Percentiles rank a stretch among this genome's conserved stretches.
Conservation (phyloP, 2,797 vertebrate species). For the Crenuchus spilurus region DNA sequence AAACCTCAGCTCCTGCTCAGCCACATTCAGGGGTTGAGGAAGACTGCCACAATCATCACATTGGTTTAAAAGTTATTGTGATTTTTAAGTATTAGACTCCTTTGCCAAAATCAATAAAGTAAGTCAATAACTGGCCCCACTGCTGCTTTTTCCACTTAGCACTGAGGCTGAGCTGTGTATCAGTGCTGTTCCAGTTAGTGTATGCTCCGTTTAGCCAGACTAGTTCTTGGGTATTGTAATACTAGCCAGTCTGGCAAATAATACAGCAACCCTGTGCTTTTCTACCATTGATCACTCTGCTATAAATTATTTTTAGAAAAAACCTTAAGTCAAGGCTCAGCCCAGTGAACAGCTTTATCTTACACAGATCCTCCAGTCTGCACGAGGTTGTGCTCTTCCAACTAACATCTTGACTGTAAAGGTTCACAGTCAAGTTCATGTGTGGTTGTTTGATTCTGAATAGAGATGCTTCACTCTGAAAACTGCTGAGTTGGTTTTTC, state of each 20-base stretch:
- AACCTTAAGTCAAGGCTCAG: too few relatives aligned
- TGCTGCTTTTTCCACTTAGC: constrained; percentile 33
- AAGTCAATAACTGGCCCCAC: constrained; percentile 52
- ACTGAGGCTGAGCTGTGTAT: background rate
- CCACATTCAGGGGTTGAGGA: constrained; percentile 32
- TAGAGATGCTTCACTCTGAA: too few relatives aligned
- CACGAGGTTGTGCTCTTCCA: background rate
- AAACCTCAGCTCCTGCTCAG: constrained; percentile 56
- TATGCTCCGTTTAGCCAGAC: constrained; percentile 1
- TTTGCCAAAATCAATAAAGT: constrained; percentile 60
- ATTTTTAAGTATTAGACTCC: constrained; percentile 57
- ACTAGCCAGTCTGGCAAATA: background rate
- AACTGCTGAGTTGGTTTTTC: too few relatives aligned
- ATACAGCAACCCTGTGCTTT: background rate
- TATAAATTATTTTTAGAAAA: constrained; percentile 7
- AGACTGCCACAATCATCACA: constrained; percentile 52
- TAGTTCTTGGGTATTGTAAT: background rate
- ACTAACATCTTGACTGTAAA: background rate
- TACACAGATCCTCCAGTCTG: background rate
- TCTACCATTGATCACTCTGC: background rate
- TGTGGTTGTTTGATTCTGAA: too few relatives aligned
- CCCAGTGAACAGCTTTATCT: background rate
- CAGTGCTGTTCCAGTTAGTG: constrained; percentile 6
- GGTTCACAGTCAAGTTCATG: background rate
- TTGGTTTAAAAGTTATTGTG: constrained; percentile 61